Conservation (phyloP, 2,113 vertebrate genomes). For the Dasyprocta punctata region DNA sequence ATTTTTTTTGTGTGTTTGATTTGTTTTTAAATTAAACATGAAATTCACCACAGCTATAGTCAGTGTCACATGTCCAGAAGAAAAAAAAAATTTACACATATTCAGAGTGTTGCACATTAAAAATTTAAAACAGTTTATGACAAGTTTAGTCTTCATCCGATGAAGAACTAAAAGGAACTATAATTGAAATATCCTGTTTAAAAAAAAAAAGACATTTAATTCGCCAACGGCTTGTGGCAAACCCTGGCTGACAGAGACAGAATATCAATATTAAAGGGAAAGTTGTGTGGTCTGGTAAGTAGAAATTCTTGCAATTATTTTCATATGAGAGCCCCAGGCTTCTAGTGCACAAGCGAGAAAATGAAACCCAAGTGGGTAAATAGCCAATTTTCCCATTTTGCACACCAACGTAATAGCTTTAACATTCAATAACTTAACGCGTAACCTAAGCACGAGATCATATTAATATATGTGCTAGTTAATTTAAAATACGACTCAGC, state of each 20-base stretch:
- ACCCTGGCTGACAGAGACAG: not conserved
- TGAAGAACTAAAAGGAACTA: constrained; percentile 9
- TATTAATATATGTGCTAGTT: not conserved
- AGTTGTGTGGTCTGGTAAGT: not conserved
- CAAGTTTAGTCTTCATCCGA: not conserved
- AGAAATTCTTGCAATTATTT: constrained; percentile 47
- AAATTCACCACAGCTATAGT: not conserved
- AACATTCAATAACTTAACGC: not conserved
- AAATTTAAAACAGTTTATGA: not conserved
- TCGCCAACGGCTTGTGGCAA: constrained; percentile 48
- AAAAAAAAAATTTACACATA: not conserved
- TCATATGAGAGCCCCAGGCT: not conserved
- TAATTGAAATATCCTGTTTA: constrained; percentile 27
- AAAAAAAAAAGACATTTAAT: constrained; percentile 47
- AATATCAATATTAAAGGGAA: not conserved
- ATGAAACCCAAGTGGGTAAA: not conserved
- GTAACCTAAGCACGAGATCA: not conserved
- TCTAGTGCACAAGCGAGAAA: not conserved
- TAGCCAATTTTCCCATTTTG: not conserved
- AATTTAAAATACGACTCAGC: not conserved
- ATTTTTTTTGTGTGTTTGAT: not conserved
- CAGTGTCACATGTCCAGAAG: not conserved
- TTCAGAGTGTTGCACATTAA: not conserved
- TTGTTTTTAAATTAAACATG: not conserved
- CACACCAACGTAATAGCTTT: not conserved